Base-by-base conservation (phyloP, 2,113 vertebrate genomes). In the Electrona antarctica region DNA sequence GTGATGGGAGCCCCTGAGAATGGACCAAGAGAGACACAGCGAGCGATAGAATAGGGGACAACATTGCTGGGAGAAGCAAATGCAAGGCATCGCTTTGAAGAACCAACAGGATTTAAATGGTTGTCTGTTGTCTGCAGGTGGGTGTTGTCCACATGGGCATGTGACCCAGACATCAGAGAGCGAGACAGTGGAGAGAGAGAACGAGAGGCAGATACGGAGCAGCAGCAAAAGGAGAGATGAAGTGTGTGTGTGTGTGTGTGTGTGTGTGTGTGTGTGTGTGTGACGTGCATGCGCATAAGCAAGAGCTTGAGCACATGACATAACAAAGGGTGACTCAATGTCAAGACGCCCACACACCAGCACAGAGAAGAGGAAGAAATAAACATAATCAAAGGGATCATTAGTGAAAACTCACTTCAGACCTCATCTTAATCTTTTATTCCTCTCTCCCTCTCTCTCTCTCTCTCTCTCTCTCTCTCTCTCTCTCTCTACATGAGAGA, bases 1-100 rank as follows among this genome's bases (percentile, higher is more conserved):
- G 29, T 2, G 29, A 33, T 33, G 29, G 29, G 4, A 33, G 29
- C 29, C 29, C 29, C 29, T 33, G 29, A 2, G 29, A 33, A 33
- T 33, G 29, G 29, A 33, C 2, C 2, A 4, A 33, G 29, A 33
- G 29, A 33, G 29, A 33, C 2, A 33, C 2, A 33, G 29, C 2
- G 29, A 33, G 29, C 2, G 29, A 33, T 2, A 33, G 29, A 65
- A 54, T 73, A 50, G 28, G 54, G 13, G 60, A 67, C 48, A 54
- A 57, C 64, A 84, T 47, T 58, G 48, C 29, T 48, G 60, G 2
- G 52, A 71, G 71, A 76, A 62, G 69, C 61, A 74, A 71, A 74
- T 13, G 49, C 4, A 33, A 11, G n/a, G 51, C 66, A 33, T 46
- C 49, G 57, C 67, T 69, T 1, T 9, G 6, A n/a, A 65, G 69